Percentiles rank a stretch among this genome's conserved stretches.
Conservation (phyloP, 2,797 vertebrate genomes). For the Lepus townsendii region DNA sequence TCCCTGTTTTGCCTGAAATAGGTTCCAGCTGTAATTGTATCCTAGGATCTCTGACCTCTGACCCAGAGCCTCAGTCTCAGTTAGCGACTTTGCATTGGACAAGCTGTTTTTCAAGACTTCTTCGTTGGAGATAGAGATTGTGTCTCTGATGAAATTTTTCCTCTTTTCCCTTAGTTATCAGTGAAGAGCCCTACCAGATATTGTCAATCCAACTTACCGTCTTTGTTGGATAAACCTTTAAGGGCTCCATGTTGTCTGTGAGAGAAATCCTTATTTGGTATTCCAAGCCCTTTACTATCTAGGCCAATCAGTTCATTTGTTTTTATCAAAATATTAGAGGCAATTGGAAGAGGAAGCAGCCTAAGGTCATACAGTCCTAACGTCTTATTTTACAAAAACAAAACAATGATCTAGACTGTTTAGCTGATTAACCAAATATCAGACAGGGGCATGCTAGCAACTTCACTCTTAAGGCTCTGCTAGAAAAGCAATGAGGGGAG, state of each 20-base stretch:
- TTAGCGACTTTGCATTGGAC: neutral
- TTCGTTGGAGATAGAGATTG: neutral
- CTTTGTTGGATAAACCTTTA: neutral
- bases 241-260: neutral
- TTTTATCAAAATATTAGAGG: neutral
- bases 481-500: neutral
- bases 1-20: neutral
- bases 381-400: neutral
- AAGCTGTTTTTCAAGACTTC: neutral
- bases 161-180: neutral
- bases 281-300: neutral
- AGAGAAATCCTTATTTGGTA: neutral
- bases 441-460: neutral
- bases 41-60: neutral
- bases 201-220: neutral
- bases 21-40: neutral
- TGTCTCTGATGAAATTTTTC: neutral
- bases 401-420: neutral
- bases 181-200: neutral
- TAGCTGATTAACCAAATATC: neutral
- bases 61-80: neutral
- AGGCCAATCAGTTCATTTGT: neutral
- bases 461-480: neutral
- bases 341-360: neutral
- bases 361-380: neutral